These are phyloP conservation scores for Uloborus diversus DNA, from an alignment of 1,140 invertebrate species.

Conservation along the genomic window DNA sequence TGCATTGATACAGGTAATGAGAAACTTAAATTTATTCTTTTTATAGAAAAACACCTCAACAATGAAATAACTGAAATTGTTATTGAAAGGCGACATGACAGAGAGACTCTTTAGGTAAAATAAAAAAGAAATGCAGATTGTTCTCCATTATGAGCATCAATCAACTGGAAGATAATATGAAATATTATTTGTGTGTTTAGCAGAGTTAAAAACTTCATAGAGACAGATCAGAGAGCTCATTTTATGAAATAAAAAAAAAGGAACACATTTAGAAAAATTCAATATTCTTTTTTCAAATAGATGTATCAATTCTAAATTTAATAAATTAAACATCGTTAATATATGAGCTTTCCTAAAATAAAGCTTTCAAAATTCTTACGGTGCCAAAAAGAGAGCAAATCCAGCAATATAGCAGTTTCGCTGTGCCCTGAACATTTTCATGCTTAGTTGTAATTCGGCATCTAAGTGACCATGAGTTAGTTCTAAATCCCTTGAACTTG, in stretches of 20 bases:
- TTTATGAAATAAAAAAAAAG: not conserved
- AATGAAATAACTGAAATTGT: no score
- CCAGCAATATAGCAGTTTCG: constrained; percentile 99
- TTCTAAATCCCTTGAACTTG: constrained; percentile 67
- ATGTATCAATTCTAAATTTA: not conserved
- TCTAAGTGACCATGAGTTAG: constrained; percentile 75
- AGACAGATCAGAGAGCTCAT: no score
- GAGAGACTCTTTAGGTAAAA: no score
- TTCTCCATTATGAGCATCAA: no score
- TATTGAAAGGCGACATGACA: no score
- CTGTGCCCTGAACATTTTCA: constrained; percentile 96
- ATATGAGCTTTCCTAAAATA: constrained; percentile 1
- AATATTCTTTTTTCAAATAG: constrained; percentile 6
- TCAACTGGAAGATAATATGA: no score
- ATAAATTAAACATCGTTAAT: not conserved
- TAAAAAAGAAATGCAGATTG: no score
- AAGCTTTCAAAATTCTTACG: constrained; percentile 63
- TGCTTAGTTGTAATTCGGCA: constrained; percentile 88
- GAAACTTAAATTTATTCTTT: no score
- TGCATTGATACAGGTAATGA: no score
- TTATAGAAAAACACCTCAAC: no score
- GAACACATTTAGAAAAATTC: not conserved
- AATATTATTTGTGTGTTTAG: no score
- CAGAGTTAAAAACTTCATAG: no score
- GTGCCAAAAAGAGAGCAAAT: constrained; percentile 86